Percentiles rank a stretch among this genome's conserved stretches.
Conservation (phyloP, 2,113 vertebrate genomes). For the Cardinalis cardinalis region DNA sequence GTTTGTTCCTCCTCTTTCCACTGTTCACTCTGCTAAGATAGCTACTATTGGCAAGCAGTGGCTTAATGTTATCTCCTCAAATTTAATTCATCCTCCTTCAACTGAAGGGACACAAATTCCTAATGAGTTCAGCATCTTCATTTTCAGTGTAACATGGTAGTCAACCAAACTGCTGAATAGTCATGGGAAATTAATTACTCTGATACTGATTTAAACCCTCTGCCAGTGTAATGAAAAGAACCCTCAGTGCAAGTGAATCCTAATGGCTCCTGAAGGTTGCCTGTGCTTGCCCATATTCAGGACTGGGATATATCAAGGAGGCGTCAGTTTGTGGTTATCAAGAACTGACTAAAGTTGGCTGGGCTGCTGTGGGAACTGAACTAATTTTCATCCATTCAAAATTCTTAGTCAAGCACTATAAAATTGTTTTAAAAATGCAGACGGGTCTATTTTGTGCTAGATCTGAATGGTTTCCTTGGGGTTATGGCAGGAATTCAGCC, state of each 20-base stretch:
- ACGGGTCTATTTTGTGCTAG: neutral
- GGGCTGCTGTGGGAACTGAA: neutral
- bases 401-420: neutral
- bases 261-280: neutral
- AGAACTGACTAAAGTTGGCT: neutral
- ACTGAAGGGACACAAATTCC: neutral
- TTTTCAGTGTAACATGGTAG: neutral
- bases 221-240: neutral
- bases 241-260: neutral
- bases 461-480: neutral
- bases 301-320: neutral
- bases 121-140: neutral
- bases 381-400: neutral
- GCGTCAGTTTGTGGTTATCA: neutral
- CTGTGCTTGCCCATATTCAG: neutral
- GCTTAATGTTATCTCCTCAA: neutral
- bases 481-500: neutral
- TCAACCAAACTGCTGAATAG: neutral
- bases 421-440: neutral
- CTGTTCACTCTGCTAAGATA: neutral
- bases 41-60: neutral
- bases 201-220: neutral
- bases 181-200: neutral
- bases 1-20: neutral
- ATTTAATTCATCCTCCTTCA: neutral